Evolutionary conservation across 1,140 invertebrate species (phyloP).

Genomic region (Aphidius ervi): DNA sequence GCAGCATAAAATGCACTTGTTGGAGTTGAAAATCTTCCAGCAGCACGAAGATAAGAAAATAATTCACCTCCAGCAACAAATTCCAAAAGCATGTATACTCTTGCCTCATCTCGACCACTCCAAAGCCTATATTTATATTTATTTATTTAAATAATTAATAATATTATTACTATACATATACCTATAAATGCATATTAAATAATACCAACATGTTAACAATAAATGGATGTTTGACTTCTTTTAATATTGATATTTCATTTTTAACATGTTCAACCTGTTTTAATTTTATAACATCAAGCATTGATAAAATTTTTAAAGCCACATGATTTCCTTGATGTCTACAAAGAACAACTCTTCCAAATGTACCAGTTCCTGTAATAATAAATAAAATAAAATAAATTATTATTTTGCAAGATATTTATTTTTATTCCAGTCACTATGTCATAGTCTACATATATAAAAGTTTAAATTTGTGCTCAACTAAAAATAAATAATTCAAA

Average conservation of each 20-base stretch:
- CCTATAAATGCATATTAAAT: neutral
- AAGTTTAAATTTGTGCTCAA: no score
- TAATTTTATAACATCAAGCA: slow-evolving; percentile 85
- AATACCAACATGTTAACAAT: slow-evolving; percentile 88
- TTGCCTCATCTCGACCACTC: slow-evolving; percentile 81
- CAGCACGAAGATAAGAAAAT: slow-evolving; percentile 90
- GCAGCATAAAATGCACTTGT: slow-evolving; percentile 89
- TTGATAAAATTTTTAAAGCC: slow-evolving; percentile 88
- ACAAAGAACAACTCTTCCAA: slow-evolving; percentile 85
- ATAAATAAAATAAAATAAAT: slow-evolving; percentile 9
- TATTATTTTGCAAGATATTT: no score
- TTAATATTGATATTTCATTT: slow-evolving; percentile 88
- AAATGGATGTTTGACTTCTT: slow-evolving; percentile 87
- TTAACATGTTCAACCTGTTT: slow-evolving; percentile 94
- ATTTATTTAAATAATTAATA: slow-evolving; percentile 33
- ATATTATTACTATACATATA: neutral
- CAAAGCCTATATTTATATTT: slow-evolving; percentile 80
- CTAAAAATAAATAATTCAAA: no score
- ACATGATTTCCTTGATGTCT: slow-evolving; percentile 64
- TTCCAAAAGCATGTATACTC: slow-evolving; percentile 92
- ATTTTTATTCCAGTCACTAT: no score
- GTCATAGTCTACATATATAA: no score
- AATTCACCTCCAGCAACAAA: slow-evolving; percentile 93
- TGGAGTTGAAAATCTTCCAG: slow-evolving; percentile 80
- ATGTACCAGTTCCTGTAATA: slow-evolving; percentile 83